Conservation (phyloP, 2,888 invertebrate species). For the Patella pellucida region DNA sequence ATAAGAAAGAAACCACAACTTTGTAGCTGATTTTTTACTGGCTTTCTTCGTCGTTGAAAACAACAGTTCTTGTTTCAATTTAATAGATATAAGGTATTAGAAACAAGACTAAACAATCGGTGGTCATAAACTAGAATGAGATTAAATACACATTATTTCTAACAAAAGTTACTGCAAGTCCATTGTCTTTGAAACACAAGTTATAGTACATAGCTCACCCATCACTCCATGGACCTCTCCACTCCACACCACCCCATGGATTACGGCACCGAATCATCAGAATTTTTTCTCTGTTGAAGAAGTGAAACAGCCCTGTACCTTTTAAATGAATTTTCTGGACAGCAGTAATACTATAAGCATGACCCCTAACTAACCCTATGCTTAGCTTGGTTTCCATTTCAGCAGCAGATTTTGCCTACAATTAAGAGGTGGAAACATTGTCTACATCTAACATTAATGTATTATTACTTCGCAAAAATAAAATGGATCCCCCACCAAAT, state of each 20-base stretch:
- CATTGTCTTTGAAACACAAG: no score
- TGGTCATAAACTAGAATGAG: no score
- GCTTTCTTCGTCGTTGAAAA: no score
- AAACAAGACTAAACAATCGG: no score
- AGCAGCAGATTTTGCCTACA: slow-evolving; percentile 56
- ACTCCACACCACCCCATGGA: slow-evolving; percentile 76
- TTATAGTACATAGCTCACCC: slow-evolving; percentile 66
- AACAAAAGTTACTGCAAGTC: no score
- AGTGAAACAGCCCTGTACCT: slow-evolving; percentile 63
- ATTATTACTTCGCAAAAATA: no score
- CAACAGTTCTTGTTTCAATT: no score
- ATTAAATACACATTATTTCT: no score
- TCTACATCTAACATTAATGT: background rate
- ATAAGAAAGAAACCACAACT: no score
- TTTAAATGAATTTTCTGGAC: slow-evolving; percentile 72
- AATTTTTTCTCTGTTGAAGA: slow-evolving; percentile 72
- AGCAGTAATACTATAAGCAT: slow-evolving; percentile 77
- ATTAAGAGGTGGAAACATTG: background rate
- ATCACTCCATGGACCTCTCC: slow-evolving; percentile 76
- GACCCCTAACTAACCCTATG: slow-evolving; percentile 76
- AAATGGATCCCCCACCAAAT: no score
- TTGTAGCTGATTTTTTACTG: no score
- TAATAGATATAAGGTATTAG: no score
- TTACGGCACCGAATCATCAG: slow-evolving; percentile 75
- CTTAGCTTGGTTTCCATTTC: slow-evolving; percentile 74